phyloP scores from a whole-genome alignment of 2,888 invertebrate species.

The Pelosia muscerda region DNA sequence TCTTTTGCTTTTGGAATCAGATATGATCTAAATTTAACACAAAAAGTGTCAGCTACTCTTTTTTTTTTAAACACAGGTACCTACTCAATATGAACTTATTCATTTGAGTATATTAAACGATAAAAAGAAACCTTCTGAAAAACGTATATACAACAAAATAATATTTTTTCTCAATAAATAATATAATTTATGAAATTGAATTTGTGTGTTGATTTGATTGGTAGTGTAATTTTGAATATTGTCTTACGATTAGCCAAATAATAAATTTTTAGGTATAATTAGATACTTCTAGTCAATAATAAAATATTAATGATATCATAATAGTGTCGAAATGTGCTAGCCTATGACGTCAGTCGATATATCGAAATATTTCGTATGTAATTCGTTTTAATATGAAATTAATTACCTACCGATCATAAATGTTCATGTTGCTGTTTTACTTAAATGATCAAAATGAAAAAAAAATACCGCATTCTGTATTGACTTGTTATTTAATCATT shows the following conservation, averaged over 20 bases:
- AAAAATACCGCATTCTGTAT: not conserved
- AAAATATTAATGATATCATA: conserved; percentile 40
- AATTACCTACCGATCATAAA: conserved; percentile 32
- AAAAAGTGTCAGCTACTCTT: not conserved
- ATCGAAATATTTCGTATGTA: conserved; percentile 25
- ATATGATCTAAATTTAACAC: not conserved
- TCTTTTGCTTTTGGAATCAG: not conserved
- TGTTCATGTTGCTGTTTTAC: not conserved
- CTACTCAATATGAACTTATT: too few relatives aligned
- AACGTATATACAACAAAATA: conserved; percentile 57
- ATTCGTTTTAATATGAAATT: conserved; percentile 14
- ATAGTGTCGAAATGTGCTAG: conserved; percentile 61
- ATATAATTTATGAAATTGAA: conserved; percentile 29
- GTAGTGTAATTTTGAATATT: conserved; percentile 42
- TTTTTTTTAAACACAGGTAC: too few relatives aligned
- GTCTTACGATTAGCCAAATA: conserved; percentile 61
- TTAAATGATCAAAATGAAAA: not conserved
- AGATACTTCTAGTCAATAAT: conserved; percentile 68
- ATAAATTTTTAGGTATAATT: conserved; percentile 53
- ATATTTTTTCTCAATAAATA: conserved; percentile 23
- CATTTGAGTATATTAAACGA: conserved; percentile 4
- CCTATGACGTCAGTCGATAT: conserved; percentile 42
- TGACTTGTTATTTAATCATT: not conserved
- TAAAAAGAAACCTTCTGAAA: conserved; percentile 25
- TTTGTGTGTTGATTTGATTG: conserved; percentile 47